Evolutionary conservation across 2,888 invertebrate genomes (phyloP), one percentile per base, ranked within the genome.

Genomic region (Gandaritis pyraliata): DNA sequence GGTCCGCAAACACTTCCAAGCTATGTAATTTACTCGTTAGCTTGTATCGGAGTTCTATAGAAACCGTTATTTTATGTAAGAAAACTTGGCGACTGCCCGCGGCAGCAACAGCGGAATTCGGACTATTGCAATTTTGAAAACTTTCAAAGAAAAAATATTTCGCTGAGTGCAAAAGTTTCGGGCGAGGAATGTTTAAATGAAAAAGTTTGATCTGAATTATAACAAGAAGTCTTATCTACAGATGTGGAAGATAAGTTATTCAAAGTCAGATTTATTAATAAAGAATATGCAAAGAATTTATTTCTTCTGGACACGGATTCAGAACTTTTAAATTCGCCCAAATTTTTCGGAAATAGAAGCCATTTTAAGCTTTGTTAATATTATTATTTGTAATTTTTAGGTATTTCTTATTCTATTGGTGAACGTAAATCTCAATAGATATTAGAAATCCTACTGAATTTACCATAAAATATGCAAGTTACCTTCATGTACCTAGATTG

Each of bases 21-120:
- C 78, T 76, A 71, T 85, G 85, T 85, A 85, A 86, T 87, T 86
- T 87, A 82, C 85, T 86, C 79, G 83, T 83, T 84, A 85, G 80
- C 78, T 81, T 77, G 78, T 79, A 84, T 80, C 79, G 77, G 72
- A 72, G 72, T 74, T 72, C 75, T 76, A 80, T 81, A 76, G 72
- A 76, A 69, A 75, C 76, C 76, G 81, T 77, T 82, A 82, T 78
- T 81, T 78, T 75, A 77, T 76, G 72, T 76, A 75, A 72, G 76
- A 78, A 80, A 69, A 66, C 80, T 77, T 75, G 71, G 76, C 74
- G 75, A 80, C 76, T 77, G 81, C 82, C 79, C 72, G 80, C 76
- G 77, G 81, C 81, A 67, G 68, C 50, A 60, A 71, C 75, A 71
- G 72, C 69, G 76, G 78, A 80, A 81, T 81, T 79, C 70, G 68